Conservation (phyloP, 2,888 invertebrate genomes). For the Euphydryas editha region DNA sequence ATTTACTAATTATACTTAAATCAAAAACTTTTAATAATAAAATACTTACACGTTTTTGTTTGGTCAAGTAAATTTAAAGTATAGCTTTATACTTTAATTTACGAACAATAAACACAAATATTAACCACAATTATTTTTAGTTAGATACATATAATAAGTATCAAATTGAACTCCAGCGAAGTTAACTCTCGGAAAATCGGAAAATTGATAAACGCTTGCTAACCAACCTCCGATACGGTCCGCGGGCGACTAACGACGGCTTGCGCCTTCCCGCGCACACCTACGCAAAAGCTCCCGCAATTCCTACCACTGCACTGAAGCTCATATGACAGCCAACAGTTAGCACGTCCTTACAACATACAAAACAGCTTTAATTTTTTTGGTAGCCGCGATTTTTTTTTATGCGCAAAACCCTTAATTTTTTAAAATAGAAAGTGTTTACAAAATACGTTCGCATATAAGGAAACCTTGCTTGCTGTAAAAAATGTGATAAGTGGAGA, state of each 20-base stretch:
- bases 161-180: conserved; percentile 43
- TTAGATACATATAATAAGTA: conserved; percentile 22
- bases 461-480: no score
- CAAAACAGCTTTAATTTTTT: background rate
- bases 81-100: conserved; percentile 12
- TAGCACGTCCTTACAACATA: background rate
- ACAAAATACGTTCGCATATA: no score
- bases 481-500: no score
- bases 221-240: conserved; percentile 45
- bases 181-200: conserved; percentile 46
- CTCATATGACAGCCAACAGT: conserved; percentile 16
- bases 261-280: conserved; percentile 22
- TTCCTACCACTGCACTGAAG: conserved; percentile 27
- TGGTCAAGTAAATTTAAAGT: conserved; percentile 1
- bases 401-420: no score
- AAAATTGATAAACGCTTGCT: conserved; percentile 38
- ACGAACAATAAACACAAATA: conserved; percentile 14
- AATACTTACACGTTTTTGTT: conserved; percentile 1
- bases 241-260: conserved; percentile 48
- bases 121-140: conserved; percentile 27
- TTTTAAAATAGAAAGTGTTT: no score
- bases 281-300: conserved; percentile 27
- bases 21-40: no score
- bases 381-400: no score
- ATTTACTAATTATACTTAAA: background rate